A percentile compares a stretch with the other conserved stretches of the same genome.
Conservation (phyloP, 1,140 invertebrate species). For the Drosophila asahinai region DNA sequence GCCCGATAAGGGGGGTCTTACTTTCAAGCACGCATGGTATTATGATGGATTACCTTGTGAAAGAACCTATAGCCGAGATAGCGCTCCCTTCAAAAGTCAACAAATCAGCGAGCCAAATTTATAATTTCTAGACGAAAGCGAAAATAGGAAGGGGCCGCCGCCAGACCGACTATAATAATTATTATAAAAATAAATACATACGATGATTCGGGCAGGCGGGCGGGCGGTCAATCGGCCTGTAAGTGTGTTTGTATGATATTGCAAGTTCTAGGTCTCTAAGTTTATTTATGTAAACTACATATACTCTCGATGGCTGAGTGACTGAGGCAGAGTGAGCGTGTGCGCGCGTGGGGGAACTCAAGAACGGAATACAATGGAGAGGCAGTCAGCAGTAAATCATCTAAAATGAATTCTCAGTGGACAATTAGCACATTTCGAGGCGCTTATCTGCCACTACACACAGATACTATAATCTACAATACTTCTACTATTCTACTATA, state of each 20-base stretch:
- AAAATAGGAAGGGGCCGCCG: slow-evolving; percentile 15
- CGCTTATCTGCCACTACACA: slow-evolving; percentile 26
- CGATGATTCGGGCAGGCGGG: background rate
- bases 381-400: slow-evolving; percentile 7
- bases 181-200: slow-evolving; percentile 50
- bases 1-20: slow-evolving; percentile 47
- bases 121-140: slow-evolving; percentile 24
- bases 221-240: slow-evolving; percentile 10
- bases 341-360: slow-evolving; percentile 33
- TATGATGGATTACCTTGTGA: slow-evolving; percentile 59
- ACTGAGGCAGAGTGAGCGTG: background rate
- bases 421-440: slow-evolving; percentile 44
- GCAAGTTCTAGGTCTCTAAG: slow-evolving; percentile 53
- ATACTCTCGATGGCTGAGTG: background rate
- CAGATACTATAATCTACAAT: slow-evolving; percentile 13
- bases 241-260: slow-evolving; percentile 32
- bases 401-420: slow-evolving; percentile 13
- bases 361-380: slow-evolving; percentile 31
- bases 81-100: slow-evolving; percentile 27
- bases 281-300: slow-evolving; percentile 51
- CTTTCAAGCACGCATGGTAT: slow-evolving; percentile 47
- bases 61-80: slow-evolving; percentile 24
- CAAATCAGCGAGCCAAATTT: slow-evolving; percentile 22
- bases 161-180: slow-evolving; percentile 30
- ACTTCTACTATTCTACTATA: slow-evolving; percentile 23